These are phyloP conservation scores for Sinhomidia bicolor DNA, from an alignment of 2,888 invertebrate species.

Conservation along the genomic window DNA sequence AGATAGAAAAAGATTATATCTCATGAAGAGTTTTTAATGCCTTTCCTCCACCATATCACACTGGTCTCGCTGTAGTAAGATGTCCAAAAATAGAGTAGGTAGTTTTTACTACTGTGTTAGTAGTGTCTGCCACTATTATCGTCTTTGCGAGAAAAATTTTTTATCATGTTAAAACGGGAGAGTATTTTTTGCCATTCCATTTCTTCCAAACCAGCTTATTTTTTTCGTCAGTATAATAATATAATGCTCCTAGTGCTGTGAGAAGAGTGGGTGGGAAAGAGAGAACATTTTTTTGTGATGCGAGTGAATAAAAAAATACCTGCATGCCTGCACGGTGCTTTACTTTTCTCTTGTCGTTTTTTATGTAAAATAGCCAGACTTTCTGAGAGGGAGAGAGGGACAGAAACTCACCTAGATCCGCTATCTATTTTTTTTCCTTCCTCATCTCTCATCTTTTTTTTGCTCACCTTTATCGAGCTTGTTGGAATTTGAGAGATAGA, in stretches of 20 bases:
- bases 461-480: constrained; percentile 6
- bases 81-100: too few relatives aligned
- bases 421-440: constrained; percentile 29
- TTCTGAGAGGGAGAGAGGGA: too few relatives aligned
- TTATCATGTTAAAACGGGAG: constrained; percentile 2
- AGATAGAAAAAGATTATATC: constrained; percentile 52
- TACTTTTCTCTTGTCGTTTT: constrained; percentile 24
- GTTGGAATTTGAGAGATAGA: constrained; percentile 1
- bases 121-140: constrained; percentile 1
- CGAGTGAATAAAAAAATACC: constrained; percentile 36
- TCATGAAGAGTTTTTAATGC: constrained; percentile 46
- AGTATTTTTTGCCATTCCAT: background rate
- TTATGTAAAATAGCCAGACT: constrained; percentile 41
- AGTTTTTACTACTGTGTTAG: background rate
- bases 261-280: background rate
- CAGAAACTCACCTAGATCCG: constrained; percentile 10
- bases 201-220: constrained; percentile 20
- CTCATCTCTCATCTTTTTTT: background rate
- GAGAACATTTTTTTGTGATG: background rate
- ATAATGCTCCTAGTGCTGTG: background rate
- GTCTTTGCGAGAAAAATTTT: background rate
- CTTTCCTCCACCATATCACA: background rate
- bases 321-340: constrained; percentile 16
- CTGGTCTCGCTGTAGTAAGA: background rate
- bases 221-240: background rate